Conservation (phyloP, 1,140 invertebrate species). For the Drosophila ironensis region DNA sequence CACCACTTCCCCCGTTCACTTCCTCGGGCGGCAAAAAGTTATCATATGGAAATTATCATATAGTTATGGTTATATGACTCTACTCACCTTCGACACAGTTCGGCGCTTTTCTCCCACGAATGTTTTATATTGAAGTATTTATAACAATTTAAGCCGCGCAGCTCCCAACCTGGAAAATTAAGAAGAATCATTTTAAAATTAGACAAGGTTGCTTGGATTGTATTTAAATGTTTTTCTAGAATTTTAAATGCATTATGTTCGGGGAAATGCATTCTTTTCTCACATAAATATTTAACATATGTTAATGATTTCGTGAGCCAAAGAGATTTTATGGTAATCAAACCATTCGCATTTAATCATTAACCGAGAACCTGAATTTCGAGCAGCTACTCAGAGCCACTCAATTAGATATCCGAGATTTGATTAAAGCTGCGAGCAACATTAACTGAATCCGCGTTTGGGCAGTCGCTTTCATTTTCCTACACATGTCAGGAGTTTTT, state of each 20-base stretch:
- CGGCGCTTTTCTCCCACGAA: slow-evolving; percentile 97
- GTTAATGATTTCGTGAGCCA: neutral
- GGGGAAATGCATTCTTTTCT: too few relatives aligned
- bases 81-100: slow-evolving; percentile 95
- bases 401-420: slow-evolving; percentile 22
- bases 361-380: slow-evolving; percentile 30
- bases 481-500: slow-evolving; percentile 50
- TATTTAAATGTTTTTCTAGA: neutral
- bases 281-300: neutral
- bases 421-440: neutral
- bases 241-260: too few relatives aligned
- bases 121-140: slow-evolving; percentile 98
- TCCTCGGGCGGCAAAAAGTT: slow-evolving; percentile 33
- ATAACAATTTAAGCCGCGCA: slow-evolving; percentile 95
- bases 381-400: slow-evolving; percentile 16
- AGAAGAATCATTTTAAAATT: neutral
- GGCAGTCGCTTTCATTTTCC: slow-evolving; percentile 69
- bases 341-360: slow-evolving; percentile 25
- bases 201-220: neutral
- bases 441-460: slow-evolving; percentile 18
- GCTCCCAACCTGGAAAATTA: slow-evolving; percentile 91
- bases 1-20: slow-evolving; percentile 41
- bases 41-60: slow-evolving; percentile 58
- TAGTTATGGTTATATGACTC: slow-evolving; percentile 57
- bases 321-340: slow-evolving; percentile 7